These are phyloP conservation scores for Mobula hypostoma DNA, from an alignment of 2,113 vertebrate species.

Conservation along the genomic window DNA sequence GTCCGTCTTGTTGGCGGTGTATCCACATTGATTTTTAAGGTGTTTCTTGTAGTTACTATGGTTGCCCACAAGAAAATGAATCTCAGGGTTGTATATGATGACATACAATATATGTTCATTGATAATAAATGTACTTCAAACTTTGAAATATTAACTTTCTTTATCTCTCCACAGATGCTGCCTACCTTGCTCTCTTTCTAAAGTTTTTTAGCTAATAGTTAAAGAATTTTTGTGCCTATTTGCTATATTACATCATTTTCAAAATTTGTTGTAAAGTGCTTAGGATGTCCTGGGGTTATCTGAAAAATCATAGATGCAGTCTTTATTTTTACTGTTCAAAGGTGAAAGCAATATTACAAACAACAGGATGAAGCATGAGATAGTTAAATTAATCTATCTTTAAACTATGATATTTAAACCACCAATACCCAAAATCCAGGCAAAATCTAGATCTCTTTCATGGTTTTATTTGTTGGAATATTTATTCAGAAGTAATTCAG, in stretches of 20 bases:
- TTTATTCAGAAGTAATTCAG: background rate
- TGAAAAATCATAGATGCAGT: background rate
- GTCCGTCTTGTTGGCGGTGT: too few relatives aligned
- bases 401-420: background rate
- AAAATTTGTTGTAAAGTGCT: background rate
- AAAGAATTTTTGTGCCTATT: background rate
- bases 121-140: too few relatives aligned
- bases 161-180: too few relatives aligned
- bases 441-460: background rate
- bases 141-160: too few relatives aligned
- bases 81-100: too few relatives aligned
- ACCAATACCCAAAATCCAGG: background rate
- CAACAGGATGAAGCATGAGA: background rate
- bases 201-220: background rate
- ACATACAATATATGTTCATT: too few relatives aligned
- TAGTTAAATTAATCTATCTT: background rate
- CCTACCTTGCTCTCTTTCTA: too few relatives aligned
- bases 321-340: background rate
- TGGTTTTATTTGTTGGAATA: background rate
- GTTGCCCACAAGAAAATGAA: too few relatives aligned
- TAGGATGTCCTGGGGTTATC: background rate
- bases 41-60: too few relatives aligned
- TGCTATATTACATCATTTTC: background rate
- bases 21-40: too few relatives aligned
- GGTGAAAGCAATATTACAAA: background rate